Evolutionary conservation across 2,797 vertebrate genomes (phyloP).

Genomic region (Xenopus petersii): DNA sequence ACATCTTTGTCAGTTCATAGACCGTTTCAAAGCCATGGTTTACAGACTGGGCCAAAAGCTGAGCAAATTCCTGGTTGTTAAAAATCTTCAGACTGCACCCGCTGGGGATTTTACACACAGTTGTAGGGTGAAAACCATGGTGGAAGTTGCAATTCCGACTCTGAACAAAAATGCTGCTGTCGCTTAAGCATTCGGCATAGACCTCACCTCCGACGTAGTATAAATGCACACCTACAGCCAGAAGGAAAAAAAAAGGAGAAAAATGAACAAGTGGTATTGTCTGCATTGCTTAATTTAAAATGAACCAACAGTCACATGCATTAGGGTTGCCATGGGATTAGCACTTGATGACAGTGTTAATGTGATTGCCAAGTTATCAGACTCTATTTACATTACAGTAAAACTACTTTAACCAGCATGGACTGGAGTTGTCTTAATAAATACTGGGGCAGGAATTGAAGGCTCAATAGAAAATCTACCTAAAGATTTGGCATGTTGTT

Average conservation of each 20-base stretch:
- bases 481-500: too few species aligned
- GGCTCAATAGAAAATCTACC: too few species aligned
- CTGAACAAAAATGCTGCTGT: constrained; percentile 90
- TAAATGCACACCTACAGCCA: constrained; percentile 78
- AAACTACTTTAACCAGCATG: too few species aligned
- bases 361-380: too few species aligned
- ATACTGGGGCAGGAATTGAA: too few species aligned
- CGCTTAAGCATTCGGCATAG: constrained; percentile 86
- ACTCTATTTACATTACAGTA: too few species aligned
- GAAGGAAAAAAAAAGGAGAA: neutral
- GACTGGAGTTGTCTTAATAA: too few species aligned
- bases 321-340: too few species aligned
- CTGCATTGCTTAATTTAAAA: too few species aligned
- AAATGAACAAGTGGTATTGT: too few species aligned
- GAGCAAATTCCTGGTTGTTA: constrained; percentile 89
- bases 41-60: constrained; percentile 86
- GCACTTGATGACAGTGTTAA: too few species aligned
- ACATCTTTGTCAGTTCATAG: constrained; percentile 91
- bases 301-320: too few species aligned
- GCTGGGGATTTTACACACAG: constrained; percentile 88
- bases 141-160: constrained; percentile 91
- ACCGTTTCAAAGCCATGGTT: constrained; percentile 89
- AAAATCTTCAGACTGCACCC: constrained; percentile 87
- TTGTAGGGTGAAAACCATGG: constrained; percentile 86
- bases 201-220: constrained; percentile 90